Evolutionary conservation across 2,113 vertebrate species (phyloP).

Genomic region (Pseudopipra pipra): DNA sequence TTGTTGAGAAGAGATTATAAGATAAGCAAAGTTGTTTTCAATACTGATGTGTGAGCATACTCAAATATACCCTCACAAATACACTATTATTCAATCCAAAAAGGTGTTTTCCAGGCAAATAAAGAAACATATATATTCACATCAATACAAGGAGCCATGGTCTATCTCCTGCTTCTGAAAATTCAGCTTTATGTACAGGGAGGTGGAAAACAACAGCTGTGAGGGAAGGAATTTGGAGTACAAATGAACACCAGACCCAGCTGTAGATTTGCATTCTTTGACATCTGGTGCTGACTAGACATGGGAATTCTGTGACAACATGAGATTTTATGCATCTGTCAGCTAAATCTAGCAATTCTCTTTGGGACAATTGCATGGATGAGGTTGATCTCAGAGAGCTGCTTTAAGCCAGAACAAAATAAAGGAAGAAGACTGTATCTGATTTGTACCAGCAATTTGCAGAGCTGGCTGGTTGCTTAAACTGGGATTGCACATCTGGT

Average conservation of each 20-base stretch:
- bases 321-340: slow-evolving; percentile 55
- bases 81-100: background rate
- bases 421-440: background rate
- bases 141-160: background rate
- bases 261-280: slow-evolving; percentile 52
- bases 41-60: accelerated
- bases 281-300: slow-evolving; percentile 54
- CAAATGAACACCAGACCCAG: slow-evolving; percentile 47
- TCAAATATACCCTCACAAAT: background rate
- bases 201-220: slow-evolving; percentile 60
- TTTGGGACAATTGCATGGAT: background rate
- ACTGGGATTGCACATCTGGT: background rate
- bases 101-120: background rate
- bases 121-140: background rate
- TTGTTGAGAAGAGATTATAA: background rate
- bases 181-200: background rate
- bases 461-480: background rate
- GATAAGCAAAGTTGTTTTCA: background rate
- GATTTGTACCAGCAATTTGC: background rate
- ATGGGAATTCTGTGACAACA: slow-evolving; percentile 39
- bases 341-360: slow-evolving; percentile 41
- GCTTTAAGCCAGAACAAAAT: background rate
- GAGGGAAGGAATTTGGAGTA: slow-evolving; percentile 24
- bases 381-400: background rate
- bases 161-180: slow-evolving; percentile 6